phyloP scores from a whole-genome alignment of 2,888 invertebrate species.

The Tenodera sinensis region DNA sequence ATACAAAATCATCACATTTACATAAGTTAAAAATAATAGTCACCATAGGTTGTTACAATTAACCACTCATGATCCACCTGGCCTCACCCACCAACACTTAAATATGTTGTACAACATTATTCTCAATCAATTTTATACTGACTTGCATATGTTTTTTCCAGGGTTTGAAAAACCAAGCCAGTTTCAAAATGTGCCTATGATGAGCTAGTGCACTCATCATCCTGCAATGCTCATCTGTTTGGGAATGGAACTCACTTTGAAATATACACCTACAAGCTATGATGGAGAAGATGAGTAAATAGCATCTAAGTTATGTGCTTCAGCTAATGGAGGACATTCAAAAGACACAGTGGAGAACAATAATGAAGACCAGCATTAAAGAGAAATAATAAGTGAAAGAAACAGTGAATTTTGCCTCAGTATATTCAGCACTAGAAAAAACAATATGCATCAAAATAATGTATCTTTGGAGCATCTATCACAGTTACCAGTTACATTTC shows the following conservation, averaged over 20 bases:
- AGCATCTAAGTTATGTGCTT: background rate
- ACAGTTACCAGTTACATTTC: background rate
- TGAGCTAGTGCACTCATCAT: background rate
- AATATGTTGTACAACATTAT: too few relatives aligned
- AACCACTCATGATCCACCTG: too few relatives aligned
- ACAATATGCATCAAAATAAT: background rate
- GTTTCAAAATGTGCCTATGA: background rate
- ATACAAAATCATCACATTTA: too few relatives aligned
- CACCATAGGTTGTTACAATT: too few relatives aligned
- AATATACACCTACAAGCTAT: background rate
- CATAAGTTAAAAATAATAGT: too few relatives aligned
- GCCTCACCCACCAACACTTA: too few relatives aligned
- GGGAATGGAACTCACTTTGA: background rate
- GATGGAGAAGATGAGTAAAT: background rate
- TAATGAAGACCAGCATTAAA: background rate
- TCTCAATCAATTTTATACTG: too few relatives aligned
- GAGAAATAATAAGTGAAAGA: background rate
- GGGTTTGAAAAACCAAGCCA: background rate
- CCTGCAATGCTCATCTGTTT: background rate
- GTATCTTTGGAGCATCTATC: background rate
- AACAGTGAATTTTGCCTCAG: background rate
- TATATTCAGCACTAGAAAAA: background rate
- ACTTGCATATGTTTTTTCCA: background rate
- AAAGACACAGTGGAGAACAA: background rate
- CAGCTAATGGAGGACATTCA: background rate